These are phyloP conservation scores for Cyanoliseus patagonus DNA, from an alignment of 2,113 vertebrate genomes.

Conservation along the genomic window DNA sequence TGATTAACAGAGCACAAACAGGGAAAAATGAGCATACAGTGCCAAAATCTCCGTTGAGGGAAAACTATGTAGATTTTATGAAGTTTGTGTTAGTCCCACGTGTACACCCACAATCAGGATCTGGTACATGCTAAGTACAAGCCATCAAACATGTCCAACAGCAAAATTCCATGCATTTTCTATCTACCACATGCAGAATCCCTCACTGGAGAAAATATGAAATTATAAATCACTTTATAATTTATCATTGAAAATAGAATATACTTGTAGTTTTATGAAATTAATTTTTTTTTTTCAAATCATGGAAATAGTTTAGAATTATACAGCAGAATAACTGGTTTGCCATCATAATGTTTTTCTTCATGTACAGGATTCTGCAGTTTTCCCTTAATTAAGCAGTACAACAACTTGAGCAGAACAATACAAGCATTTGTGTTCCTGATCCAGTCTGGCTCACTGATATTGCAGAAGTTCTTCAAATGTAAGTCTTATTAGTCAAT, in stretches of 20 bases:
- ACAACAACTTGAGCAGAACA: neutral
- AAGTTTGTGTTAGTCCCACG: neutral
- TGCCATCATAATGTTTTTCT: neutral
- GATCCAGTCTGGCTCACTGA: neutral
- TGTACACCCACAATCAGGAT: neutral
- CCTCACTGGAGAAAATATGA: neutral
- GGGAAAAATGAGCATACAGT: neutral
- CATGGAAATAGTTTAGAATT: neutral
- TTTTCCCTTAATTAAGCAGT: neutral
- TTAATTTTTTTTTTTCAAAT: neutral
- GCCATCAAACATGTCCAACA: neutral
- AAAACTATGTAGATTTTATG: neutral
- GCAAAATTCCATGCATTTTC: neutral
- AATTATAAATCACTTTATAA: neutral
- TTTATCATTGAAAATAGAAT: neutral
- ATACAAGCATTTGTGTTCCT: neutral
- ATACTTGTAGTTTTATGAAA: neutral
- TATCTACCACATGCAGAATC: neutral
- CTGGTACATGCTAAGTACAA: neutral
- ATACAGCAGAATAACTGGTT: neutral
- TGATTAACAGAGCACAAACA: neutral
- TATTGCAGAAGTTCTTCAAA: neutral
- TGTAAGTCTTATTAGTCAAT: neutral
- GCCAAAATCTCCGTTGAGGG: neutral
- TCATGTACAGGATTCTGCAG: neutral